Evolutionary conservation across 1,140 invertebrate species (phyloP), one percentile per base, ranked within the genome.

Genomic region (Capitella teleta): DNA sequence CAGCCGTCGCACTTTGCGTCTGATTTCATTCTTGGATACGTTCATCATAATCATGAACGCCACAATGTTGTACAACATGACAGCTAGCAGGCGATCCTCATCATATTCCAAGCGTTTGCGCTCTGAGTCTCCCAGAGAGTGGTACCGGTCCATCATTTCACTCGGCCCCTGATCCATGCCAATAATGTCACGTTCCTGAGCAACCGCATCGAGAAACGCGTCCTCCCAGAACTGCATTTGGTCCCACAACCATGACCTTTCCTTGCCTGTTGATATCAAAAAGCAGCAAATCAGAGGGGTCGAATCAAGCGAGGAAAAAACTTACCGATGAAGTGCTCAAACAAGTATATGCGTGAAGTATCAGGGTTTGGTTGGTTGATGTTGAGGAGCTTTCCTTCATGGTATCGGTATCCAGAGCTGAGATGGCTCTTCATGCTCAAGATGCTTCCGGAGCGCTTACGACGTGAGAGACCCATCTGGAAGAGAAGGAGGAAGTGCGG

Each of bases 221-320:
- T 98, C 94, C 73, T 99, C 95, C 95, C 96, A 99, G 72, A 98
- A 98, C 64, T 98, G 91, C 87, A 98, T 94, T 75, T 98, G 88
- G 70, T 98, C 93, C 94, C 95, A 98, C n/a, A 98, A 69, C 28
- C 81, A 80, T 3, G 85, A 86, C 55, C 91, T 77, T 41, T 85
- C 82, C 65, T 85, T 86, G 2, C 79, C 80, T 64, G 78, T 47
- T 57, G 55, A 25, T 28, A 52, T 25, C 16, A 25, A 16, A 44
- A 44, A 1, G 32, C 10, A 34, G n/a, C n/a, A n/a, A n/a, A n/a
- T n/a, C n/a, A n/a, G n/a, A n/a, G n/a, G n/a, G n/a, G n/a, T n/a
- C n/a, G n/a, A n/a, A n/a, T n/a, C n/a, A n/a, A n/a, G n/a, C n/a
- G n/a, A n/a, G n/a, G n/a, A n/a, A n/a, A n/a, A n/a, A n/a, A n/a